Conservation (phyloP, 2,113 vertebrate genomes). For the Scortum barcoo region DNA sequence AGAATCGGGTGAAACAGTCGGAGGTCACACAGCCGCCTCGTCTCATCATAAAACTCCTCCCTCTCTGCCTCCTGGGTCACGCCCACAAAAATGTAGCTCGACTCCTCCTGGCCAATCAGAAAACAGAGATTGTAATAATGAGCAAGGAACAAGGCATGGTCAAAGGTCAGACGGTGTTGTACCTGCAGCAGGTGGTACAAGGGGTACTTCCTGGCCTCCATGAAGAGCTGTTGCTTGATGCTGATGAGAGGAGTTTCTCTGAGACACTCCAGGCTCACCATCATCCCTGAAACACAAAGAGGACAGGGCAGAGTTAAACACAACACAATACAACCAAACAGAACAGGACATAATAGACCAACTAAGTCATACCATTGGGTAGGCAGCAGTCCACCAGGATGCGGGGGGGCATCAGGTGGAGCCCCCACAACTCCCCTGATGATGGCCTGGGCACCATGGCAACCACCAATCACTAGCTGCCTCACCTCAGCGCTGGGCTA, state of each 20-base stretch:
- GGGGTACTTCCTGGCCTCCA: constrained; percentile 85
- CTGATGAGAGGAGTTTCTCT: constrained; percentile 84
- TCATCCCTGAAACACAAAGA: constrained; percentile 72
- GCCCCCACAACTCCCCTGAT: constrained; percentile 87
- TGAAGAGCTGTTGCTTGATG: constrained; percentile 87
- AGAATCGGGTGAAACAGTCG: constrained; percentile 87
- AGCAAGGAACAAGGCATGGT: background rate
- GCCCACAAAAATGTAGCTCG: constrained; percentile 87
- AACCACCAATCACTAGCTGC: constrained; percentile 46
- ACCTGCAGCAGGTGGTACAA: constrained; percentile 86
- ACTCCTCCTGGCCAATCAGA: constrained; percentile 84
- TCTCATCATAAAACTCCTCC: constrained; percentile 88
- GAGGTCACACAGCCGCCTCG: constrained; percentile 84
- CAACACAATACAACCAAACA: background rate
- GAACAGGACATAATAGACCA: background rate
- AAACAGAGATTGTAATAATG: background rate
- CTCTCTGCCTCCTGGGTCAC: constrained; percentile 88
- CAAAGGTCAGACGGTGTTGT: background rate
- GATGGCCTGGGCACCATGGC: constrained; percentile 86
- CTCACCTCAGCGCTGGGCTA: constrained; percentile 38
- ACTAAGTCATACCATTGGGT: constrained; percentile 78
- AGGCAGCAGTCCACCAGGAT: constrained; percentile 89
- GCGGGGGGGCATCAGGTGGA: constrained; percentile 87
- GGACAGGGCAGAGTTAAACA: background rate
- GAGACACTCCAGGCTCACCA: constrained; percentile 87